Conservation (phyloP, 2,888 invertebrate genomes). For the Agonopterix alstromeriana region DNA sequence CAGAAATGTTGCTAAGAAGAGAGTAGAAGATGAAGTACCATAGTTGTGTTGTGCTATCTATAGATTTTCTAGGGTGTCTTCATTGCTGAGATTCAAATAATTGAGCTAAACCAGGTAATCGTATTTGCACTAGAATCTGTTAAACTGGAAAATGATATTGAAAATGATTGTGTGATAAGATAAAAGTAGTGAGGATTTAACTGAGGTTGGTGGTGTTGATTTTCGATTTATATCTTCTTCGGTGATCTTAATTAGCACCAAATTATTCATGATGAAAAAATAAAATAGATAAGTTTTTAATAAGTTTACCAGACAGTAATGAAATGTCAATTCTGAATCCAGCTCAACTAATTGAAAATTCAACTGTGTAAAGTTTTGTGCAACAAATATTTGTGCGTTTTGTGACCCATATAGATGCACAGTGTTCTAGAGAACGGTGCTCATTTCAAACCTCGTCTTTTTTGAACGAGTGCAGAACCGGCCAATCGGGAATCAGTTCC, state of each 20-base stretch:
- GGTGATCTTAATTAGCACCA: too few species aligned
- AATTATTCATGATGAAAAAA: too few species aligned
- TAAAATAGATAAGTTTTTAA: too few species aligned
- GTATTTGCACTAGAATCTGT: neutral
- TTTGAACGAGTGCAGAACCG: conserved; percentile 89
- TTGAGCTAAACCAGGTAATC: conserved; percentile 16
- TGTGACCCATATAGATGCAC: conserved; percentile 64
- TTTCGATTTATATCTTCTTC: too few species aligned
- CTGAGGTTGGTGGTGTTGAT: too few species aligned
- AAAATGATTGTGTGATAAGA: too few species aligned
- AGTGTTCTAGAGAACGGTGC: conserved; percentile 48
- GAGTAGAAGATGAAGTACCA: conserved; percentile 31
- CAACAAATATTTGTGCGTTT: conserved; percentile 10
- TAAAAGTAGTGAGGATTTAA: too few species aligned
- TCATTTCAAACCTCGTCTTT: conserved; percentile 88
- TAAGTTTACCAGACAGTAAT: conserved; percentile 17
- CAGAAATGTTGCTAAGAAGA: conserved; percentile 43
- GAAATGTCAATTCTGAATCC: neutral
- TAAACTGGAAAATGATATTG: conserved; percentile 3
- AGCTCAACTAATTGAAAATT: too few species aligned
- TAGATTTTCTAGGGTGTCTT: conserved; percentile 28
- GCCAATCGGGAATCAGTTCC: conserved; percentile 98
- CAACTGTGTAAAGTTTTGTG: conserved; percentile 9
- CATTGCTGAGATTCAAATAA: conserved; percentile 27
- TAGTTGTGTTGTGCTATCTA: conserved; percentile 61